Conservation (phyloP, 2,888 invertebrate genomes). For the Lamproptera curius region DNA sequence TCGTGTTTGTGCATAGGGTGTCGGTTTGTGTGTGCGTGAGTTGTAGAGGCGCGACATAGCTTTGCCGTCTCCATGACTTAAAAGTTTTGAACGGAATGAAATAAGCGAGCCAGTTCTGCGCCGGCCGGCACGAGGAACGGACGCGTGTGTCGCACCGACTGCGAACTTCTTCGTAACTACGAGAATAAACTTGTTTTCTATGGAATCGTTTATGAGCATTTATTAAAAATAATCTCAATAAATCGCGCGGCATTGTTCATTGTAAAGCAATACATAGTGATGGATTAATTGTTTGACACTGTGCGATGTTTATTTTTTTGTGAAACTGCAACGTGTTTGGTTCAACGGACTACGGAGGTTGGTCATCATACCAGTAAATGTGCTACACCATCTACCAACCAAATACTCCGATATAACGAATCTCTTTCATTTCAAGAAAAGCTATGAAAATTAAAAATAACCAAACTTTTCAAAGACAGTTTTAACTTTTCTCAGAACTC, state of each 20-base stretch:
- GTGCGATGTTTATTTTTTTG: slow-evolving; percentile 69
- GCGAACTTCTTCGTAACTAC: slow-evolving; percentile 67
- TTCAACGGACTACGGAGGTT: slow-evolving; percentile 76
- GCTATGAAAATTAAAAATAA: too few relatives aligned
- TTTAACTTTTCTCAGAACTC: too few relatives aligned
- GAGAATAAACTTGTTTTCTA: slow-evolving; percentile 59
- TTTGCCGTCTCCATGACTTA: slow-evolving; percentile 78
- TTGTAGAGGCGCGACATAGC: slow-evolving; percentile 78
- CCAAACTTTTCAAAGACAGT: too few relatives aligned
- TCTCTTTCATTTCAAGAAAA: too few relatives aligned
- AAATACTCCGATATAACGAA: slow-evolving; percentile 48
- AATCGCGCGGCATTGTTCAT: slow-evolving; percentile 35
- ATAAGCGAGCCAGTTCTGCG: slow-evolving; percentile 67
- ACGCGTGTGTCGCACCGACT: slow-evolving; percentile 47
- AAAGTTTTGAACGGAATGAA: slow-evolving; percentile 74
- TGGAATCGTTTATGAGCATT: slow-evolving; percentile 35
- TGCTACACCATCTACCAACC: slow-evolving; percentile 55
- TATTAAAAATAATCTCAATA: slow-evolving; percentile 24
- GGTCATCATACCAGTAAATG: slow-evolving; percentile 63
- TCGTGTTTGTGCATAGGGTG: slow-evolving; percentile 76
- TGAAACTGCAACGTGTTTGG: slow-evolving; percentile 76
- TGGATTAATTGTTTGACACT: slow-evolving; percentile 35
- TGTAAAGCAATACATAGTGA: slow-evolving; percentile 49
- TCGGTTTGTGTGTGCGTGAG: slow-evolving; percentile 61
- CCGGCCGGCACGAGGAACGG: slow-evolving; percentile 66